Evolutionary conservation across 2,113 vertebrate species (phyloP).

Genomic region (Turnix velox): DNA sequence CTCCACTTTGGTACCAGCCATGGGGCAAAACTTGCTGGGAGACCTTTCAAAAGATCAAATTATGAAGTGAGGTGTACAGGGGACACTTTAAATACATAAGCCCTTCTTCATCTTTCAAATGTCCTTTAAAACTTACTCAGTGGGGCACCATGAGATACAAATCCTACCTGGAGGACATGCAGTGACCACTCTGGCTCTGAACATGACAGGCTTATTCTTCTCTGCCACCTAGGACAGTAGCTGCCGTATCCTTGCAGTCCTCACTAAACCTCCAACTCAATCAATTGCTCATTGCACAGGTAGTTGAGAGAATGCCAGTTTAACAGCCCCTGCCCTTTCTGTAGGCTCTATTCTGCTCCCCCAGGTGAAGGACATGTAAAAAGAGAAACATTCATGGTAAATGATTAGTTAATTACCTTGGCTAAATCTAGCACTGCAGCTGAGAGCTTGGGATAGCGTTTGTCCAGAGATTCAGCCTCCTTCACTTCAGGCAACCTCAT

Average conservation of each 20-base stretch:
- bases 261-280: not conserved
- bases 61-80: not conserved
- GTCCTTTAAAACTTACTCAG: not conserved
- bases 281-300: not conserved
- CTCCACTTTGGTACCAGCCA: fast-evolving
- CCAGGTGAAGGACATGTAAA: not conserved
- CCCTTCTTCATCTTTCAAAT: not conserved
- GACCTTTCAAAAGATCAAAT: not conserved
- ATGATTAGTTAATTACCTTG: conserved; percentile 64
- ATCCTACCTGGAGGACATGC: not conserved
- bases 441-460: conserved; percentile 74
- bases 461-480: conserved; percentile 72
- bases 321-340: not conserved
- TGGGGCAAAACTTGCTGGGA: not conserved
- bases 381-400: not conserved
- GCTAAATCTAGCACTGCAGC: conserved; percentile 71
- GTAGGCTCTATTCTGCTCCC: not conserved
- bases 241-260: not conserved
- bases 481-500: conserved; percentile 79
- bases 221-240: not conserved
- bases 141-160: not conserved
- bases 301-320: not conserved
- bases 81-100: not conserved
- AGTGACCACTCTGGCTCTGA: not conserved
- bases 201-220: not conserved